phyloP scores from a whole-genome alignment of 30 jellyfish, hydroid and myxozoan genomes.

The Aurelia sp. region DNA sequence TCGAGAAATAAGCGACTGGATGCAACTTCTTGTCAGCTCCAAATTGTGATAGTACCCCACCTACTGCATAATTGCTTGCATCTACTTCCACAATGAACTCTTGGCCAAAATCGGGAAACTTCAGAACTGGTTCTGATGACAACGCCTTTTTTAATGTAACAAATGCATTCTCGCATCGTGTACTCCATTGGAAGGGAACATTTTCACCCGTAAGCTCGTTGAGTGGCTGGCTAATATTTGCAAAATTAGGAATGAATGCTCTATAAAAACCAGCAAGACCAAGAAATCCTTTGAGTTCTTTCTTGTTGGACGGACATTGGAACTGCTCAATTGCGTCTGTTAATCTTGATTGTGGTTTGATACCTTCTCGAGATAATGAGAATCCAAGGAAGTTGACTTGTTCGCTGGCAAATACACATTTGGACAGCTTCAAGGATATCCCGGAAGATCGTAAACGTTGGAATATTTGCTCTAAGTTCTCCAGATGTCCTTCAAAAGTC shows the following conservation, averaged over 20 bases:
- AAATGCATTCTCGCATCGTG: background rate
- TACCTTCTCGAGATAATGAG: conserved; percentile 13
- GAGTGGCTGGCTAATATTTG: conserved; percentile 24
- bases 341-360: conserved; percentile 19
- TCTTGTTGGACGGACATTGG: conserved; percentile 6
- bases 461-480: conserved; percentile 4
- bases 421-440: conserved; percentile 33
- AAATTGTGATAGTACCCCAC: too few relatives aligned
- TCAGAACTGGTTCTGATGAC: background rate
- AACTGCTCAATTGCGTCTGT: background rate
- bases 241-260: conserved; percentile 11
- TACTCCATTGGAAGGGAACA: background rate
- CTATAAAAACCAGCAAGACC: conserved; percentile 40
- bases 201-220: conserved; percentile 11
- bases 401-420: conserved; percentile 21
- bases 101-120: background rate
- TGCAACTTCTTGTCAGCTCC: too few relatives aligned
- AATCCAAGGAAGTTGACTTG: conserved; percentile 22
- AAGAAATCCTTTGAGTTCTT: conserved; percentile 21
- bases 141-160: too few relatives aligned
- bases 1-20: too few relatives aligned
- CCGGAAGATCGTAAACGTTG: conserved; percentile 12
- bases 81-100: too few relatives aligned
- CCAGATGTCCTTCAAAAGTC: conserved; percentile 27
- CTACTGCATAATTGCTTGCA: too few relatives aligned